Evolutionary conservation across 2,113 vertebrate genomes (phyloP).

Genomic region (Clarias batrachus): DNA sequence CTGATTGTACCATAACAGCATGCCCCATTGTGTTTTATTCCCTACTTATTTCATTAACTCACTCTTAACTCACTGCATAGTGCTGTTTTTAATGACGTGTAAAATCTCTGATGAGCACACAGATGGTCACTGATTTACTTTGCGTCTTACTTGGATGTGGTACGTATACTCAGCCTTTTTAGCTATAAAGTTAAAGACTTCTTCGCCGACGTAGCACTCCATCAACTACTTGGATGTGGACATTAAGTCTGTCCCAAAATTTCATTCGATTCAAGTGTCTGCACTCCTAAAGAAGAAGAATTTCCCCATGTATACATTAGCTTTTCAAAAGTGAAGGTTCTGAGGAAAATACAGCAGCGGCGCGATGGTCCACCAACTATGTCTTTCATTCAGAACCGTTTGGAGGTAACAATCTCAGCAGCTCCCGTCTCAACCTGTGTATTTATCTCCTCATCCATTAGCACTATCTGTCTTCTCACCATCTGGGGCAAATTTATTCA

Average conservation of each 20-base stretch:
- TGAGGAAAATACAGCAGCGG: not conserved
- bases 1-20: slow-evolving; percentile 4
- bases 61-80: not conserved
- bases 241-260: not conserved
- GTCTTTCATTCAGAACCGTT: slow-evolving; percentile 6
- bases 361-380: not conserved
- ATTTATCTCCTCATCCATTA: slow-evolving; percentile 7
- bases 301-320: not conserved
- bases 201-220: not conserved
- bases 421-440: not conserved
- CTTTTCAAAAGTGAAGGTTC: not conserved
- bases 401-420: not conserved
- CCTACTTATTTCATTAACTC: slow-evolving; percentile 10
- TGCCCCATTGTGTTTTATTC: slow-evolving; percentile 20
- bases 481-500: slow-evolving; percentile 17
- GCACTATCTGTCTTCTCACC: slow-evolving; percentile 7
- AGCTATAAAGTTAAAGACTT: not conserved
- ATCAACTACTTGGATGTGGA: not conserved
- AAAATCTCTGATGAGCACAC: slow-evolving; percentile 1
- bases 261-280: not conserved
- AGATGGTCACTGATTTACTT: slow-evolving; percentile 10
- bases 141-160: not conserved
- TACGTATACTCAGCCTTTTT: not conserved
- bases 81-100: slow-evolving; percentile 5
- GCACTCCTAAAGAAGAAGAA: not conserved